Evolutionary conservation across 2,888 invertebrate species (phyloP), one percentile per base, ranked within the genome.

Genomic region (Cosmia trapezina): DNA sequence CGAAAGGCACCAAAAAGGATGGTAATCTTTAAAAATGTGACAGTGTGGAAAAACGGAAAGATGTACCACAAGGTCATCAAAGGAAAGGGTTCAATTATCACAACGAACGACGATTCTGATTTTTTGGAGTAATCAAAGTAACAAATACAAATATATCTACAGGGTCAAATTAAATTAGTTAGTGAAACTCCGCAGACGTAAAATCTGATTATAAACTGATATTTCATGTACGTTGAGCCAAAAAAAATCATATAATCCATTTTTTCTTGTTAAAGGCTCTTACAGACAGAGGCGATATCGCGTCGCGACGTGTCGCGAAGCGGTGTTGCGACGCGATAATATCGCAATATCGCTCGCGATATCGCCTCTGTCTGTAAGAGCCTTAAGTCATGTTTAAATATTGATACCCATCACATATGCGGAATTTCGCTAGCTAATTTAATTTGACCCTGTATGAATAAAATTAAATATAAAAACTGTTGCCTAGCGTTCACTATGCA

Each of bases 61-160:
- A 86, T 73, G 53, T 69, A 85, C 37, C n/a, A 88, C 4, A 93
- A 89, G 76, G 76, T 93, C 11, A 45, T 92, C 0, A 93, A 91
- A 83, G 89, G 88, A 4, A 61, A 77, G 7, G 65, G 51, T 0
- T 66, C 61, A 22, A 60, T n/a, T n/a, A 41, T 28, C 62, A 76
- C 33, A 49, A 80, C 54, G 47, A 63, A 68, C 11, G 66, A 77
- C 14, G 87, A 91, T 63, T 88, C 91, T 0, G 87, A 89, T 72
- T 91, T 88, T 78, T 70, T 93, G 14, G 88, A 91, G 73, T 77
- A 76, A 76, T 68, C 49, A 56, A 61, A 66, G 5, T 33, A 17
- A 33, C 19, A 19, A 41, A 56, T 54, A 33, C 12, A 6, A 33
- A 19, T 4, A 51, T n/a, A 51, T n/a, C 11, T n/a, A 11, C 51